These are phyloP conservation scores for Antitype chi DNA, from an alignment of 2,888 invertebrate genomes.

Conservation along the genomic window DNA sequence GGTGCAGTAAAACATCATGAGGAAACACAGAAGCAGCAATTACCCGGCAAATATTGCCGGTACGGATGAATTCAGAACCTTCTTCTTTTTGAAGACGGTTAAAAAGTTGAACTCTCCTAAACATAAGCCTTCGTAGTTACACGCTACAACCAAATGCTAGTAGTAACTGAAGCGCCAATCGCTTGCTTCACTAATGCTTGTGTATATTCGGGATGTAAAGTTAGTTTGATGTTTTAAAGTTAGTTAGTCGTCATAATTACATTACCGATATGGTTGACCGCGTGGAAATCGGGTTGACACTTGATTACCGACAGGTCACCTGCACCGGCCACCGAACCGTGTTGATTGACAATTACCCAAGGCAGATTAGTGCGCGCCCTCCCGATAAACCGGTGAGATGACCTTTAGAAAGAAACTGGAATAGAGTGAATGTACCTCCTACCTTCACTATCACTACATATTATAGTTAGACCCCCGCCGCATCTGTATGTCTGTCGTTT, in stretches of 20 bases:
- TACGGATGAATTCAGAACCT: no score
- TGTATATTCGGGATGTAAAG: neutral
- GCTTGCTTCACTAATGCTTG: neutral
- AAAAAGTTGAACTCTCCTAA: neutral
- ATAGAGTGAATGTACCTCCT: neutral
- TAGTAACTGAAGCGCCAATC: neutral
- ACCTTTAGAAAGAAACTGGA: neutral
- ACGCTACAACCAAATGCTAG: neutral
- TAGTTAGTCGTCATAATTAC: neutral
- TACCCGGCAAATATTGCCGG: no score
- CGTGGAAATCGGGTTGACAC: neutral
- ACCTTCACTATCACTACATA: no score
- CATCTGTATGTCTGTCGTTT: no score
- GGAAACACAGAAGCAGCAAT: no score
- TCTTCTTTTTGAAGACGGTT: no score
- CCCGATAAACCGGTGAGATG: neutral
- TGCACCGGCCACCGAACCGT: constrained; percentile 18
- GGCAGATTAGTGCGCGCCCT: neutral
- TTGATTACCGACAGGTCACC: constrained; percentile 25
- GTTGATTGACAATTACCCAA: constrained; percentile 36
- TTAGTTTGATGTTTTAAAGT: constrained; percentile 4
- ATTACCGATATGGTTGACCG: constrained; percentile 7
- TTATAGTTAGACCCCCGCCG: no score
- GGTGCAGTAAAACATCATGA: no score
- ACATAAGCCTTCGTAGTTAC: neutral